Percentiles rank a stretch among this genome's conserved stretches.
Evolutionary conservation across 2,113 vertebrate genomes (phyloP).

Genomic region (Natator depressus): DNA sequence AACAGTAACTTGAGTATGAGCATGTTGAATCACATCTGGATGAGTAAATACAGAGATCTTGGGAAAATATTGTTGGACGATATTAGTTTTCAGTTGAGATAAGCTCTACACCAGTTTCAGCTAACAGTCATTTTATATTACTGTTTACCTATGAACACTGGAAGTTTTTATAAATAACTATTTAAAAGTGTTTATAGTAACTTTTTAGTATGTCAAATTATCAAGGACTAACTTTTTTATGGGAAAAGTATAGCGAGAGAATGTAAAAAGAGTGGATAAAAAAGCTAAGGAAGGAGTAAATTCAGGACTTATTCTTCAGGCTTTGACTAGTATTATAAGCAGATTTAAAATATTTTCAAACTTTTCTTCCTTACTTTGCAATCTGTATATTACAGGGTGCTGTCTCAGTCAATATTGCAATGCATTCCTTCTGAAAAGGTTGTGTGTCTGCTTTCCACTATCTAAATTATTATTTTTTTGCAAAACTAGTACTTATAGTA

Average conservation of each 20-base stretch:
- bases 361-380: neutral
- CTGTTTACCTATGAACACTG: neutral
- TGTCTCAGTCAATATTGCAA: neutral
- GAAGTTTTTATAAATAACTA: neutral
- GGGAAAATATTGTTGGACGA: neutral
- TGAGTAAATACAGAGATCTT: neutral
- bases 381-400: neutral
- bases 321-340: neutral
- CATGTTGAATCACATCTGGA: accelerated
- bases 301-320: neutral
- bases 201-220: neutral
- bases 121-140: neutral
- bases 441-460: neutral
- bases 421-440: neutral
- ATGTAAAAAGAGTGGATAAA: neutral
- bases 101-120: accelerated
- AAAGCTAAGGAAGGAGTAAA: neutral
- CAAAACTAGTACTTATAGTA: neutral
- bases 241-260: neutral
- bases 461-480: neutral
- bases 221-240: neutral
- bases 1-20: neutral
- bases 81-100: neutral
- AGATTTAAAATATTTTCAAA: neutral
- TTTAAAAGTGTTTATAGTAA: neutral